These are phyloP conservation scores for Austrofundulus limnaeus DNA, from an alignment of 2,113 vertebrate species.

Conservation along the genomic window DNA sequence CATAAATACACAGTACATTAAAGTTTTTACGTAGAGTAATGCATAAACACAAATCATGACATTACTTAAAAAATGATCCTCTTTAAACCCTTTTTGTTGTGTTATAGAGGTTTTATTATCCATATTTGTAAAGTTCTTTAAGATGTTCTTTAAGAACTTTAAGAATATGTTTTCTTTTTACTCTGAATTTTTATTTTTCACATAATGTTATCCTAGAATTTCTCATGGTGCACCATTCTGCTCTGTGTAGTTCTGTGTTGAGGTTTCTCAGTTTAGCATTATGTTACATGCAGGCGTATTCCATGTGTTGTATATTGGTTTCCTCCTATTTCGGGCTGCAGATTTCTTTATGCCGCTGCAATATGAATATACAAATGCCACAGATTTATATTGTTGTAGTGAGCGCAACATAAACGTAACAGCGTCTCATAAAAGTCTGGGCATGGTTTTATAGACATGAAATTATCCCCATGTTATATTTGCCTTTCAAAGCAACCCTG, in stretches of 20 bases:
- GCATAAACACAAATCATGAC: background rate
- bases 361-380: background rate
- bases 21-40: conserved; percentile 6
- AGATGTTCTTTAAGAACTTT: background rate
- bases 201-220: conserved; percentile 2
- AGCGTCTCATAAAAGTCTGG: background rate
- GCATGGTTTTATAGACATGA: background rate
- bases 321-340: conserved; percentile 19
- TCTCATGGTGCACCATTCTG: conserved; percentile 1
- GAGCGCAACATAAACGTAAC: conserved; percentile 6
- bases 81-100: background rate
- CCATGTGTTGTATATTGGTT: conserved; percentile 47
- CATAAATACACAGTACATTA: conserved; percentile 7
- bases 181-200: background rate
- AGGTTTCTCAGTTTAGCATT: conserved; percentile 31
- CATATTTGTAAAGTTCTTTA: background rate
- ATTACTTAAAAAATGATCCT: background rate
- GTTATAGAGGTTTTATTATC: conserved; percentile 1
- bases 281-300: conserved; percentile 23
- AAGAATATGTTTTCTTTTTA: background rate
- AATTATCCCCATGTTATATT: background rate
- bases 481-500: background rate
- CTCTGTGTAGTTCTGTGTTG: conserved; percentile 8
- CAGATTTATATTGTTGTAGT: conserved; percentile 15
- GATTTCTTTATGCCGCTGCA: conserved; percentile 9